These are phyloP conservation scores for Dendronephthya gigantea DNA, from an alignment of 64 coral and sea anemone species.

Conservation along the genomic window DNA sequence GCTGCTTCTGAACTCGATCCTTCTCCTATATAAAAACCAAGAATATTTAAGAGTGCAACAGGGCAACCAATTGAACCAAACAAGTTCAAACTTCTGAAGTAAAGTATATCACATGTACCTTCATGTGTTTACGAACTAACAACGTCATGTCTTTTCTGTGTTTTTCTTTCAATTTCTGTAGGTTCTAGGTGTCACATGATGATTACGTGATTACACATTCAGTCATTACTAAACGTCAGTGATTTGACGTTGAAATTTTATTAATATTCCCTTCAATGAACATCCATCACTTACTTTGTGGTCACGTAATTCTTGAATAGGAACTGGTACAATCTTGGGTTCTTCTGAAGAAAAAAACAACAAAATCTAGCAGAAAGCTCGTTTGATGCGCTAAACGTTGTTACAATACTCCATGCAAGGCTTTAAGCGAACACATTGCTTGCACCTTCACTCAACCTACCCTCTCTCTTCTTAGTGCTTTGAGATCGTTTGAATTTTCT, in stretches of 20 bases:
- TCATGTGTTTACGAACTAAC: conserved; percentile 20
- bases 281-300: not conserved
- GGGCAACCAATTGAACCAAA: not conserved
- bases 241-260: not conserved
- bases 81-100: conserved; percentile 34
- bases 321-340: conserved; percentile 4
- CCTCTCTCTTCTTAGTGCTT: conserved; percentile 93
- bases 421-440: too few species aligned
- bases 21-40: conserved; percentile 50
- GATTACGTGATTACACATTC: not conserved
- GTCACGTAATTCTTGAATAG: not conserved
- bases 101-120: too few species aligned
- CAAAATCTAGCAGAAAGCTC: not conserved
- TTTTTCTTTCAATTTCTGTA: not conserved
- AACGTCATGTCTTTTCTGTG: not conserved
- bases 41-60: not conserved
- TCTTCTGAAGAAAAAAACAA: not conserved
- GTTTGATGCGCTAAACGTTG: not conserved
- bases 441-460: conserved; percentile 51
- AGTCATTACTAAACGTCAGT: not conserved
- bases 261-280: not conserved
- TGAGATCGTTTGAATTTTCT: conserved; percentile 59
- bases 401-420: too few species aligned
- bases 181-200: not conserved
- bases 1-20: conserved; percentile 77